Evolutionary conservation across 1,140 invertebrate genomes (phyloP), one percentile per base, ranked within the genome.

Genomic region (Andrena cerasifolii): DNA sequence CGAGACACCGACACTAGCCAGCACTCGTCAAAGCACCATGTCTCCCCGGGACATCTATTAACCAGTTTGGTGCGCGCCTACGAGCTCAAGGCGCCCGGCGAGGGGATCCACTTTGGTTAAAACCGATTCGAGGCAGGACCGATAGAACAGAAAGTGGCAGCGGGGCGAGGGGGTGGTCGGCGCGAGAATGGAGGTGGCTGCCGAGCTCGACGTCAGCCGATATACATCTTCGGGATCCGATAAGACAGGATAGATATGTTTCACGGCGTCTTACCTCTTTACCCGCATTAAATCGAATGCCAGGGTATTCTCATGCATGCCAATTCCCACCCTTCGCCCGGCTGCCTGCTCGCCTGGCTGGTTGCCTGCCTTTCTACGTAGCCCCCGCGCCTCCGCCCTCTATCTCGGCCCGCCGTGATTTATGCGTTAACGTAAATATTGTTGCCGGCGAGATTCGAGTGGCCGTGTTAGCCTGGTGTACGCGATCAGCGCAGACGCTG

Each of bases 251-350:
- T 89, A 88, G 90, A 91, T 90, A 90, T 88, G 89, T 91, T 90
- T 89, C 84, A 85, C 82, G 80, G 85, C 87, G 73, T 88, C 86
- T 87, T 88, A 89, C 86, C 87, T 88, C 88, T 90, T 90, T 90
- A 88, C 88, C 82, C 88, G 88, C 85, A 90, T 91, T 91, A 91
- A 91, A 91, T 91, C 90, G 89, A 91, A 91, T 86, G 88, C 89
- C 89, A 86, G 75, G 84, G 82, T 85, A 89, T 91, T 91, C 89
- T 91, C 90, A 90, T 91, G 90, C 90, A 91, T 91, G 89, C 90
- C 90, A 91, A 91, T 91, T 91, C 82, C 84, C 80, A 86, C 77
- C 59, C 71, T 62, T 73, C 70, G 47, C 54, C 40, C 10, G 36
- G 24, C 45, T 5, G 24, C n/a, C 68, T 59, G 51, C 51, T 56